Evolutionary conservation across 2,888 invertebrate species (phyloP).

Genomic region (Chymomyza caudatula): DNA sequence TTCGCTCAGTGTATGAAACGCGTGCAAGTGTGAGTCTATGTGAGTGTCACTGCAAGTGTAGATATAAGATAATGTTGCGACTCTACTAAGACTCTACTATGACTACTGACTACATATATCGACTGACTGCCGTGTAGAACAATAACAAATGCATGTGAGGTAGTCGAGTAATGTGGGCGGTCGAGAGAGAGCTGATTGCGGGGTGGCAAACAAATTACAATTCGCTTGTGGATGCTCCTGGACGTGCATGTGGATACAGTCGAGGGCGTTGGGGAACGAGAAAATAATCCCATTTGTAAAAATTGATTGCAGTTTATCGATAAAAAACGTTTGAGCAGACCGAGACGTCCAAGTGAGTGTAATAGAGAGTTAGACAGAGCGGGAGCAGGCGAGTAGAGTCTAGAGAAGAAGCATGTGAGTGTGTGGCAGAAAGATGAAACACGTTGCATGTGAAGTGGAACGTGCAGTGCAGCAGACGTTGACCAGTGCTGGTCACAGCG

Average conservation of each 20-base stretch:
- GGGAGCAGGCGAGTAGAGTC: neutral
- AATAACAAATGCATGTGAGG: slow-evolving; percentile 66
- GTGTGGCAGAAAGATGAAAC: slow-evolving; percentile 49
- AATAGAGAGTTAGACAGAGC: no score
- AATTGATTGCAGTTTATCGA: slow-evolving; percentile 72
- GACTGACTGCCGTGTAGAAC: slow-evolving; percentile 35
- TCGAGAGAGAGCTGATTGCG: neutral
- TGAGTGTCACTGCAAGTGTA: slow-evolving; percentile 27
- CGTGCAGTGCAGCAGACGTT: slow-evolving; percentile 31
- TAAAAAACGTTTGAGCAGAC: slow-evolving; percentile 48
- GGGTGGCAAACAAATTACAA: slow-evolving; percentile 64
- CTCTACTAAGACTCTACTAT: slow-evolving; percentile 58
- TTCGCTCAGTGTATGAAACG: neutral
- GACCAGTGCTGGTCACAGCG: slow-evolving; percentile 31
- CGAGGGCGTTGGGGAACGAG: slow-evolving; percentile 20
- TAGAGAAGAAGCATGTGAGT: neutral
- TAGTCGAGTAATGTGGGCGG: neutral
- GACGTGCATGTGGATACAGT: neutral
- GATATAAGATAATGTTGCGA: slow-evolving; percentile 66
- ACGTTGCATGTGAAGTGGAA: slow-evolving; percentile 42
- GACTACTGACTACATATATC: slow-evolving; percentile 10
- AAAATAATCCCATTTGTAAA: slow-evolving; percentile 73
- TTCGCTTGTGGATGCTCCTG: slow-evolving; percentile 40
- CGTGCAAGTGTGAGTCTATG: slow-evolving; percentile 8
- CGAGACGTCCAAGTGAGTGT: neutral